Base-by-base conservation (phyloP, 2,888 invertebrate genomes). In the Agelastica alni region DNA sequence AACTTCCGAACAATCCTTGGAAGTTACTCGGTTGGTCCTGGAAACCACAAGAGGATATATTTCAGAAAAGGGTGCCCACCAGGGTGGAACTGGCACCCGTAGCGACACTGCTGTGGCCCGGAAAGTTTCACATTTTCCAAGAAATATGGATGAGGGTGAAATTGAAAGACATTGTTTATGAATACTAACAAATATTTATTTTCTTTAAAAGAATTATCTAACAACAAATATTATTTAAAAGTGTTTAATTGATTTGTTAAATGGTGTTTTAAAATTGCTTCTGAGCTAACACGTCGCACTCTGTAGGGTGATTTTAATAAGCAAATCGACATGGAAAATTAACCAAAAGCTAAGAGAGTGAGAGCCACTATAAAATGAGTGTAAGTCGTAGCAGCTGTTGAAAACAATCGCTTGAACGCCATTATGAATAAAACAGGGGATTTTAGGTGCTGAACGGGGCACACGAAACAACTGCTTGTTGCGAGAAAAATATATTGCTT, bases 371-470 rank as follows among this genome's bases (percentile, higher is more conserved):
- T 45, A 37, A 54, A 56, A 56, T 45, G 37, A 56, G 47, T 46
- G 54, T 54, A 47, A 44, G 47, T 36, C 52, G 52, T 46, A 39
- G 37, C 59, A 56, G 56, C 53, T 59, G 56, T 47, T 51, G 7
- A 52, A 37, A 56, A 56, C 56, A 56, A 56, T 56, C 48, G 56
- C 54, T 54, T 42, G 20, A 10, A 37, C 32, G 37, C 56, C 51
- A 59, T 56, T 59, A 56, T 59, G 59, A 59, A 59, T 59, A 59
- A 56, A 59, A 56, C 51, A 59, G 54, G 49, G 42, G 37, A 56
- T 49, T 59, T 56, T 51, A 56, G 52, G 45, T 55, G 58, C 45
- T 37, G 48, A 42, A 30, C 31, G 48, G 14, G 49, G 22, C 54
- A 53, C 53, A 54, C 51, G 54, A 54, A 59, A 55, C 46, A 46